Conservation (phyloP, 2,888 invertebrate genomes). For the Thecophora atra region DNA sequence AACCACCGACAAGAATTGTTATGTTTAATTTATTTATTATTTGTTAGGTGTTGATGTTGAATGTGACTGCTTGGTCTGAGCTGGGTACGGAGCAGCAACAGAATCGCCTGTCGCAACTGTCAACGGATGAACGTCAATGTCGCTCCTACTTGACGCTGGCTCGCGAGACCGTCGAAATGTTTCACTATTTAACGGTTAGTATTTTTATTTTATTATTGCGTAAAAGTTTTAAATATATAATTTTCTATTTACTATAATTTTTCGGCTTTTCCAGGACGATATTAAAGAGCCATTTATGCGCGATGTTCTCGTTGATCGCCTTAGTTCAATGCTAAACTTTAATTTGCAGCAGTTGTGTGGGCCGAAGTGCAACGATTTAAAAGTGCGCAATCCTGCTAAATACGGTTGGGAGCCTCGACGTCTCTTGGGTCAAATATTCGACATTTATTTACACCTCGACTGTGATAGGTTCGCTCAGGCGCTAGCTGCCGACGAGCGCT, state of each 20-base stretch:
- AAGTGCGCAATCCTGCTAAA: conserved; percentile 91
- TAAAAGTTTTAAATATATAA: not conserved
- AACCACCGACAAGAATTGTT: not conserved
- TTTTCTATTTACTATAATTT: too few relatives aligned
- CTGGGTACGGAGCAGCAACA: conserved; percentile 77
- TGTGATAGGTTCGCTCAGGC: conserved; percentile 90
- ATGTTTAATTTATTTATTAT: not conserved
- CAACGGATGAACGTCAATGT: conserved; percentile 87
- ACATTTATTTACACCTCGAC: conserved; percentile 96
- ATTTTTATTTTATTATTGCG: not conserved
- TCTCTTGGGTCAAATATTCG: conserved; percentile 89
- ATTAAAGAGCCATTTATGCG: conserved; percentile 95
- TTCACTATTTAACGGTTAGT: conserved; percentile 88
- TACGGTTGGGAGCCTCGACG: conserved; percentile 98
- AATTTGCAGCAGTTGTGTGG: conserved; percentile 97
- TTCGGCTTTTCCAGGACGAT: conserved; percentile 69
- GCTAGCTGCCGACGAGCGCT: conserved; percentile 95
- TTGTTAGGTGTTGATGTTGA: conserved; percentile 71
- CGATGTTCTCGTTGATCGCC: conserved; percentile 89
- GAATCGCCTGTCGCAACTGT: conserved; percentile 78
- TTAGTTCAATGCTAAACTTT: conserved; percentile 98
- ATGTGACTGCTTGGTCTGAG: conserved; percentile 74
- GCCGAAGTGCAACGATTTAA: conserved; percentile 92
- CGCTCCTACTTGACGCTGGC: conserved; percentile 91
- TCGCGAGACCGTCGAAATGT: conserved; percentile 96